Base-by-base conservation (phyloP, 2,797 vertebrate genomes). In the Esox masquinongy region DNA sequence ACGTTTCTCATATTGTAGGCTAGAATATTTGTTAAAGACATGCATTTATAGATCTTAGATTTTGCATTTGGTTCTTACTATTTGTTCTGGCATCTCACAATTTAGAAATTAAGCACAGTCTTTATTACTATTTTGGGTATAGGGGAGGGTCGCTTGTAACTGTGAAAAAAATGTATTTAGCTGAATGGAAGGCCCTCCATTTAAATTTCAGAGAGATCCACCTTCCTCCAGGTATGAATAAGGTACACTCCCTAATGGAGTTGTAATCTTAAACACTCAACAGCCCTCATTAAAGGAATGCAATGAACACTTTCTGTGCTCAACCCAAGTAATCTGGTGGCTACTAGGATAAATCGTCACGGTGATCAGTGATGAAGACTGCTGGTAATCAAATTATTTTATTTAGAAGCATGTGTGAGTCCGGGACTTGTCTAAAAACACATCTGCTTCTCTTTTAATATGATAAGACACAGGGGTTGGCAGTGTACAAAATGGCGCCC, bases 371-470 rank as follows among this genome's bases (percentile, higher is more conserved):
- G 8, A 68, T 8, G 26, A 11, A 31, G 19, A 74, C 68, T 67
- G 47, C 68, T 66, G 64, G 39, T 19, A 74, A 34, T 63, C 73
- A 67, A 74, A 67, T 53, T 22, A 43, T 51, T 74, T 68, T 68
- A 47, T 74, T 51, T 74, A 19, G 47, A 63, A 63, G 17, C 12
- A 39, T 69, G 39, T 69, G 16, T 34, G 43, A 61, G 26, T 68
- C 63, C 34, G 63, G 47, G 64, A 51, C 61, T 67, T 68, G 61
- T 67, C 34, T n/a, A n/a, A n/a, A 39, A 22, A 8, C 56, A 19
- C 49, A 22, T 53, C 19, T 15, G 17, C 36, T 47, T 61, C 73
- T 71, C 51, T 50, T 73, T 49, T 70, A 88, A 92, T 84, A 90
- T 87, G 85, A 88, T 17, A 72, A 72, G 67, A 47, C 61, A 59